Base-by-base conservation (phyloP, 1,140 invertebrate species). In the Drosophila lacteicornis region DNA sequence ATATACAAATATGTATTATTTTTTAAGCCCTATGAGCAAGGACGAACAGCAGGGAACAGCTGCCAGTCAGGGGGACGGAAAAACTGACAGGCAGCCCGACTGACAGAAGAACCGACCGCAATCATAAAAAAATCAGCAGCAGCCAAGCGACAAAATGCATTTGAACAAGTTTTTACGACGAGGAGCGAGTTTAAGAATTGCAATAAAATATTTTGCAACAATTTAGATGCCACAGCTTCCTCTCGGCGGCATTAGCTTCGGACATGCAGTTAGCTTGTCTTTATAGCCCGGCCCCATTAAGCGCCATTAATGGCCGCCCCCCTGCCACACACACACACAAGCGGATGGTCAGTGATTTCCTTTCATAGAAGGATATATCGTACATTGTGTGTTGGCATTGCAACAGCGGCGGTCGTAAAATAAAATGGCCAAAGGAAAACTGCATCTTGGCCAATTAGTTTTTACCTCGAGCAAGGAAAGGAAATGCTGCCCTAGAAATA, bases 201-300 rank as follows among this genome's bases (percentile, higher is more conserved):
- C 82, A 82, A 86, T 86, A 79, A 86, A 86, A 86, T 81, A 86
- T 74, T 74, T 82, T 86, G 82, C 82, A 86, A 86, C 82, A 86
- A 86, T 86, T 86, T 86, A 86, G 82, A 82, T 79, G 83, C 70
- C 83, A 71, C 70, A 73, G 55, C 30, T 74, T 74, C 67, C 68
- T 47, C 67, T 68, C 36, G 46, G 22, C 40, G 68, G 68, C 70
- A 74, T 74, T 74, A 74, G 70, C 70, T 22, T 71, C 53, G 67
- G 82, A 81, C 82, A 85, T 66, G 81, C 77, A 77, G 81, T 81
- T 85, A 71, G 69, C 40, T 63, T 63, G 51, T 66, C 82, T 84
- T 84, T 84, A 85, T 84, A 22, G 58, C 67, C 62, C 45, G 68
- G 68, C 47, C 78, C 69, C 82, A 84, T 84, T 84, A 84, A 84